Evolutionary conservation across 2,888 invertebrate species (phyloP).

Genomic region (Philonicus albiceps): DNA sequence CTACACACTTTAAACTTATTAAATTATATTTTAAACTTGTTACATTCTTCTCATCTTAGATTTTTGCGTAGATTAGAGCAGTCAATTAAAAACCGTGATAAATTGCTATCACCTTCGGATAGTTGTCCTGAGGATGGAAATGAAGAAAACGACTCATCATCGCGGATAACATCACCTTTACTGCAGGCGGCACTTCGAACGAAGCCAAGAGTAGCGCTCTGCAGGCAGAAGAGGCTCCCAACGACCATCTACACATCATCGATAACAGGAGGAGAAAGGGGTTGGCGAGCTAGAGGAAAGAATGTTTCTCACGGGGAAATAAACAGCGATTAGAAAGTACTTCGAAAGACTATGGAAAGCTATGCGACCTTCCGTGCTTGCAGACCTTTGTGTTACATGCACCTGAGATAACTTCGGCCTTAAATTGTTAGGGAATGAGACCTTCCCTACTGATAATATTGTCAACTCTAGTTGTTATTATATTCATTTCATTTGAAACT

Average conservation of each 20-base stretch:
- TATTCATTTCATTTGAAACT: not conserved
- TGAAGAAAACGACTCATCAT: constrained; percentile 69
- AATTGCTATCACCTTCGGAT: constrained; percentile 64
- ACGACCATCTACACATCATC: constrained; percentile 45
- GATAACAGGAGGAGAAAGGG: constrained; percentile 51
- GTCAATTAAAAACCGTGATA: constrained; percentile 74
- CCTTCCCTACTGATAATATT: not conserved
- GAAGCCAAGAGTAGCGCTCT: constrained; percentile 53
- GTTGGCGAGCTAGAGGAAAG: constrained; percentile 55
- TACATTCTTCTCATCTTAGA: constrained; percentile 60
- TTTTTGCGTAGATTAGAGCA: constrained; percentile 76
- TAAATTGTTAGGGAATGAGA: not conserved
- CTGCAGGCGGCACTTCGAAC: constrained; percentile 51
- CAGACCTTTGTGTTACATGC: not conserved
- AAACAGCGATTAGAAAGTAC: constrained; percentile 53
- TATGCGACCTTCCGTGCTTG: constrained; percentile 1
- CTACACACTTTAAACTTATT: too few species aligned
- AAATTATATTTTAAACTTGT: not conserved
- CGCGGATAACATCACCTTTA: constrained; percentile 72
- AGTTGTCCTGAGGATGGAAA: constrained; percentile 65
- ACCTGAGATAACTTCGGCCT: not conserved
- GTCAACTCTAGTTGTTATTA: constrained; percentile 12
- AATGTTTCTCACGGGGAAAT: constrained; percentile 53
- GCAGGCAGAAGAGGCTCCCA: constrained; percentile 55
- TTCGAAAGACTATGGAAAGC: not conserved